Evolutionary conservation across 2,797 vertebrate genomes (phyloP).

Genomic region (Dendrocincla fuliginosa): DNA sequence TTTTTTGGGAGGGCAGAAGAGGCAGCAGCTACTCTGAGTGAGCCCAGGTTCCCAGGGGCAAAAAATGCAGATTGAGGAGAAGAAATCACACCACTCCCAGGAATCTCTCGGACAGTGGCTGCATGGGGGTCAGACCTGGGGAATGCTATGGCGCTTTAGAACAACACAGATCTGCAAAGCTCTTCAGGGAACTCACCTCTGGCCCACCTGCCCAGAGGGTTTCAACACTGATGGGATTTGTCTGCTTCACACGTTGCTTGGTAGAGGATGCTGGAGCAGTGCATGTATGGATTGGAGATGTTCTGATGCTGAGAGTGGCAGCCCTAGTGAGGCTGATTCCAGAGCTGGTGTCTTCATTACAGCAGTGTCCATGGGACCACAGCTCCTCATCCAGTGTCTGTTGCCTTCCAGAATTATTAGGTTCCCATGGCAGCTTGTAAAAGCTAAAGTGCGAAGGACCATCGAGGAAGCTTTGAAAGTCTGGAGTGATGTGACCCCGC

Average conservation of each 20-base stretch:
- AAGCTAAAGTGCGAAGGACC: conserved; percentile 83
- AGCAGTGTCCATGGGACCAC: neutral
- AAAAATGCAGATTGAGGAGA: neutral
- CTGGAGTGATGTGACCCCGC: conserved; percentile 91
- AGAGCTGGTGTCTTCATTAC: neutral
- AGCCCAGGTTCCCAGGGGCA: neutral
- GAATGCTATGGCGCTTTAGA: neutral
- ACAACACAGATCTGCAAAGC: neutral
- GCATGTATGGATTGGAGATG: neutral
- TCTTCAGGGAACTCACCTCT: neutral
- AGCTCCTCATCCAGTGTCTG: neutral
- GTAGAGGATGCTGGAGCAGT: neutral
- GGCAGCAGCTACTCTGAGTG: neutral
- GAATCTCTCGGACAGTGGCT: neutral
- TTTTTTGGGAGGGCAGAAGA: neutral
- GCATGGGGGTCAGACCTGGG: neutral
- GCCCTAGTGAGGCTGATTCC: neutral
- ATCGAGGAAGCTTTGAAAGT: conserved; percentile 86
- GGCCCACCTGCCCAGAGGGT: neutral
- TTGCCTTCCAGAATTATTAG: conserved; percentile 82
- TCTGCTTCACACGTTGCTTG: neutral
- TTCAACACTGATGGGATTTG: neutral
- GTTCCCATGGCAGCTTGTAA: conserved; percentile 88
- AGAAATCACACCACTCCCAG: neutral
- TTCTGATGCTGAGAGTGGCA: neutral